Conservation (phyloP, 92 coral and sea anemone genomes). For the Montipora capitata region DNA sequence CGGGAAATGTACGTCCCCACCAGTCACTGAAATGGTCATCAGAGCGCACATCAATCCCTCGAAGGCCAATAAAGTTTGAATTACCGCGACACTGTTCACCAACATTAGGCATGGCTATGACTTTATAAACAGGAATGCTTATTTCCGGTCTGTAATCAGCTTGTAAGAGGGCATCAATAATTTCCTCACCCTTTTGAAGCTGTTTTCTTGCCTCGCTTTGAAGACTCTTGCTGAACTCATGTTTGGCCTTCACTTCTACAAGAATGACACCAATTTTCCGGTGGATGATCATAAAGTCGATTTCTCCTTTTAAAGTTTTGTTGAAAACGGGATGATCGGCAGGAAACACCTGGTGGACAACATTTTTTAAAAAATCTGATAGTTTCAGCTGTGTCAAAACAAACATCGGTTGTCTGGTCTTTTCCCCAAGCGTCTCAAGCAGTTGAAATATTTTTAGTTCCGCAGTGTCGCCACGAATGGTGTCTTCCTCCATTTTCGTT, state of each 20-base stretch:
- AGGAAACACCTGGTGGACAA: constrained; percentile 7
- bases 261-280: constrained; percentile 35
- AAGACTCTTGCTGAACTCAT: background rate
- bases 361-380: background rate
- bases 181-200: constrained; percentile 4
- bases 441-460: background rate
- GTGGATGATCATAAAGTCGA: constrained; percentile 31
- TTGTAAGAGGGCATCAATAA: constrained; percentile 17
- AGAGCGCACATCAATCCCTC: background rate
- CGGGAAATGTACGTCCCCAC: constrained; percentile 9
- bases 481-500: too few relatives aligned
- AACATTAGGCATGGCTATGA: constrained; percentile 39
- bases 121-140: constrained; percentile 11
- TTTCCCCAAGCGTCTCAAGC: constrained; percentile 23
- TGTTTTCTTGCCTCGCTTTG: constrained; percentile 13
- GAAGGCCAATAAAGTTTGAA: constrained; percentile 14
- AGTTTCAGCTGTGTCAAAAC: constrained; percentile 21
- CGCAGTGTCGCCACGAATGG: too few relatives aligned
- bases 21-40: background rate
- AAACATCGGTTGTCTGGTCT: constrained; percentile 41
- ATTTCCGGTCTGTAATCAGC: background rate
- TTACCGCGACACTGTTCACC: background rate
- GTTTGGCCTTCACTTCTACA: constrained; percentile 15
- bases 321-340: constrained; percentile 8
- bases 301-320: background rate